Base-by-base conservation (phyloP, 35 echinoderm and acorn worm species). In the Lytechinus variegatus region DNA sequence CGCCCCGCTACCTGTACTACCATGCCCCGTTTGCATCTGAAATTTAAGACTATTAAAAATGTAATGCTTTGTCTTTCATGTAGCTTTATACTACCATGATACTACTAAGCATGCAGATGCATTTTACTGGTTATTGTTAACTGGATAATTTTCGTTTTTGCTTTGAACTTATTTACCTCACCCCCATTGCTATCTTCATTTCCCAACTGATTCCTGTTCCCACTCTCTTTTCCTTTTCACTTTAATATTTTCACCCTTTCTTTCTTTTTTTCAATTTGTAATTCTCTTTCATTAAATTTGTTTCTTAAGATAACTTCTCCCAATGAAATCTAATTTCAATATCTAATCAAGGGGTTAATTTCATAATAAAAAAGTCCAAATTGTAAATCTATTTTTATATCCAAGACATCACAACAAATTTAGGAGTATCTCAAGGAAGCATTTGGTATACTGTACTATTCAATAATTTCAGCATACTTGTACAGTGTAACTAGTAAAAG, bases 1-100 rank as follows among this genome's bases (percentile, higher is more conserved):
- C 88, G 88, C 88, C 88, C 88, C 9, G 4, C 28, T 90, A 90
- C 88, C 88, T 90, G 88, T 79, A 90, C 88, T 90, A 44, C 88
- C 88, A 52, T 2, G 56, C 10, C 88, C 29, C 1, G 4, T 90
- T 90, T 44, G 52, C 88, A 90, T 10, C 3, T 9, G 14, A 54
- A 90, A 52, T 90, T 14, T 90, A 52, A 90, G 11, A 44, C 88
- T 24, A 79, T 2, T n/a, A 6, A 79, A 16, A n/a, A 16, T 79
- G 4, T 19, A 5, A n/a, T 12, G 57, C 10, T 16, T 24, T 79
- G 8, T 79, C 1, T 5, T 71, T 2, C 7, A 58, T 71, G 61
- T 44, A 44, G 33, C 33, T 44, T 44, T 44, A 44, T 44, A 44
- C 33, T 44, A 44, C 33, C 2, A 44, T 1, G 33, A 44, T 44